A percentile compares a stretch with the other conserved stretches of the same genome.
Evolutionary conservation across 2,797 vertebrate species (phyloP).

Genomic region (Gastrophryne carolinensis): DNA sequence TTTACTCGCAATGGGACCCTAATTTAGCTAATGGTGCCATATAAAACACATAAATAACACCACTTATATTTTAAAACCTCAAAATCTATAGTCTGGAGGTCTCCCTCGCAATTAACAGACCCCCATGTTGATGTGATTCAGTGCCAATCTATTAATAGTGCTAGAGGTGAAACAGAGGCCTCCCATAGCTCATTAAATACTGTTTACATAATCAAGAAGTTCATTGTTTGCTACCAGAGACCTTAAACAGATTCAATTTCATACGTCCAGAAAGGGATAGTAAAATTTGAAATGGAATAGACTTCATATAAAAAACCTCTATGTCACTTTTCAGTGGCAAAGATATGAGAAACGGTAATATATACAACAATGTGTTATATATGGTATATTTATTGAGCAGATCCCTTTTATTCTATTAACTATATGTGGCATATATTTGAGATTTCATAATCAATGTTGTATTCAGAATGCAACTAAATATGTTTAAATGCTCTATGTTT

Average conservation of each 20-base stretch:
- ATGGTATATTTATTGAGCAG: not conserved
- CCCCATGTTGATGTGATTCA: constrained; percentile 26
- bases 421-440: not conserved
- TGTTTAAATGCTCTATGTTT: not conserved
- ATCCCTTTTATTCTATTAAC: not conserved
- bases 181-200: constrained; percentile 36
- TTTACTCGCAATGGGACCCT: constrained; percentile 33
- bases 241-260: not conserved
- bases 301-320: not conserved
- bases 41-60: constrained; percentile 51
- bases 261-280: not conserved
- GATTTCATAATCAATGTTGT: not conserved
- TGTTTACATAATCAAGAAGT: constrained; percentile 32
- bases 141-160: constrained; percentile 36
- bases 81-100: constrained; percentile 40
- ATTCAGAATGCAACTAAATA: not conserved
- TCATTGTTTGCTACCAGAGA: constrained; percentile 24
- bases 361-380: not conserved
- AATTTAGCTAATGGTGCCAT: constrained; percentile 42
- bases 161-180: constrained; percentile 13
- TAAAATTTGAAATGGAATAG: not conserved
- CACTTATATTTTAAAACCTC: constrained; percentile 37
- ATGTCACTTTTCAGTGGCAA: not conserved
- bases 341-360: not conserved
- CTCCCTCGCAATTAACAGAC: constrained; percentile 40